A percentile compares a stretch with the other conserved stretches of the same genome.
phyloP scores from a whole-genome alignment of 2,113 vertebrate genomes.

The Columba livia region DNA sequence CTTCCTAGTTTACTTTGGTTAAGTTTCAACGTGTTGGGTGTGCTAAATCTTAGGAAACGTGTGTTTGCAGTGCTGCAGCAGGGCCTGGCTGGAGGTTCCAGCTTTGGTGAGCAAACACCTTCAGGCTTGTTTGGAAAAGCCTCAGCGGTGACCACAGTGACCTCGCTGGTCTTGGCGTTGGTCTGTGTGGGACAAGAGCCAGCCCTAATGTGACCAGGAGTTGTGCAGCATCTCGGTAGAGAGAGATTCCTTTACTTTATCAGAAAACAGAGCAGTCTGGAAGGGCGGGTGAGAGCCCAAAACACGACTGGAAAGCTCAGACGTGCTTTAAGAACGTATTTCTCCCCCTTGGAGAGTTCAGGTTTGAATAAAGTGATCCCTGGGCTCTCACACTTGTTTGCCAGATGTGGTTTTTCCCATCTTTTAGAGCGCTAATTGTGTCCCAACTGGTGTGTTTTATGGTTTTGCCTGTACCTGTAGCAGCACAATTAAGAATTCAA shows the following conservation, averaged over 20 bases:
- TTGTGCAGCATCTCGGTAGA: background rate
- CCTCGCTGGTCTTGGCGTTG: background rate
- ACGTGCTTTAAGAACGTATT: background rate
- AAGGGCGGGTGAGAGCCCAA: background rate
- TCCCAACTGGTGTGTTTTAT: conserved; percentile 45
- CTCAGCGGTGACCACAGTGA: background rate
- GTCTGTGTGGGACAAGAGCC: background rate
- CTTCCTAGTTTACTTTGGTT: conserved; percentile 13
- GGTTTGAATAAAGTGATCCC: background rate
- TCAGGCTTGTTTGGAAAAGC: conserved; percentile 29
- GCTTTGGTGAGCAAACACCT: conserved; percentile 41
- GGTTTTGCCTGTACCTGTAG: background rate
- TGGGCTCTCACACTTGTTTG: background rate
- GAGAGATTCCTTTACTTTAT: background rate
- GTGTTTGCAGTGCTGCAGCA: background rate
- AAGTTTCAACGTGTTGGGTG: background rate
- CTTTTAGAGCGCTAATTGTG: conserved; percentile 50
- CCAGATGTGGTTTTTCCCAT: conserved; percentile 53
- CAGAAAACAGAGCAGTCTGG: background rate
- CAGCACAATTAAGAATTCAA: background rate
- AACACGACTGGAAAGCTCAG: background rate
- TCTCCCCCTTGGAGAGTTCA: background rate
- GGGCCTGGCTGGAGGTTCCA: background rate
- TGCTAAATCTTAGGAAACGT: background rate
- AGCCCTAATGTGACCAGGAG: background rate